Percentiles rank a stretch among this genome's conserved stretches.
phyloP scores from a whole-genome alignment of 2,888 invertebrate genomes.

The Dolichomitus sp. region DNA sequence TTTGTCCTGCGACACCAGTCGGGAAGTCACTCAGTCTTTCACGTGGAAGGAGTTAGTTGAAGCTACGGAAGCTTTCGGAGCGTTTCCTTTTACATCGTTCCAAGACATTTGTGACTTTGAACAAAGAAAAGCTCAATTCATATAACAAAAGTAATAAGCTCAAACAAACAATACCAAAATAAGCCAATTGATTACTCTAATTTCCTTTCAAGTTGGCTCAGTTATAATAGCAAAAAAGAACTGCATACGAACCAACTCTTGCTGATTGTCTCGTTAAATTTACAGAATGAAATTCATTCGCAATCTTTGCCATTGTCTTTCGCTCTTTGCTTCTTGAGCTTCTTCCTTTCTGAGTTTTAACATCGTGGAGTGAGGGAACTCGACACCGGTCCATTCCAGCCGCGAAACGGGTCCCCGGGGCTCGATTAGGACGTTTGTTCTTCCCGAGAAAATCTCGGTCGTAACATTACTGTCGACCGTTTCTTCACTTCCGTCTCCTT shows the following conservation, averaged over 20 bases:
- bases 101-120: not conserved
- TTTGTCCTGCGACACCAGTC: conserved; percentile 42
- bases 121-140: not conserved
- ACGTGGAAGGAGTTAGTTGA: conserved; percentile 8
- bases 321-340: conserved; percentile 50
- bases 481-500: conserved; percentile 52
- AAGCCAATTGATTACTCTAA: too few relatives aligned
- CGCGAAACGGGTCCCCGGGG: conserved; percentile 77
- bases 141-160: not conserved
- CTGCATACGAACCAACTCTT: too few relatives aligned
- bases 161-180: too few relatives aligned
- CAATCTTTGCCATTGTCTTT: conserved; percentile 55
- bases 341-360: conserved; percentile 44
- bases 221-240: too few relatives aligned
- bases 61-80: conserved; percentile 25
- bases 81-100: not conserved
- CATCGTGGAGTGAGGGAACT: conserved; percentile 44
- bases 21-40: conserved; percentile 36
- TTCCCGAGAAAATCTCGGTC: conserved; percentile 64
- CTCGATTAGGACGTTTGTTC: conserved; percentile 76
- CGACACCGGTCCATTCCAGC: conserved; percentile 73
- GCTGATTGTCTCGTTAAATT: conserved; percentile 1
- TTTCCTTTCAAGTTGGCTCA: too few relatives aligned
- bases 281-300: conserved; percentile 13
- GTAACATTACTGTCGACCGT: conserved; percentile 54